phyloP scores from a whole-genome alignment of 2,888 invertebrate genomes.

The Drosophila kanekoi region DNA sequence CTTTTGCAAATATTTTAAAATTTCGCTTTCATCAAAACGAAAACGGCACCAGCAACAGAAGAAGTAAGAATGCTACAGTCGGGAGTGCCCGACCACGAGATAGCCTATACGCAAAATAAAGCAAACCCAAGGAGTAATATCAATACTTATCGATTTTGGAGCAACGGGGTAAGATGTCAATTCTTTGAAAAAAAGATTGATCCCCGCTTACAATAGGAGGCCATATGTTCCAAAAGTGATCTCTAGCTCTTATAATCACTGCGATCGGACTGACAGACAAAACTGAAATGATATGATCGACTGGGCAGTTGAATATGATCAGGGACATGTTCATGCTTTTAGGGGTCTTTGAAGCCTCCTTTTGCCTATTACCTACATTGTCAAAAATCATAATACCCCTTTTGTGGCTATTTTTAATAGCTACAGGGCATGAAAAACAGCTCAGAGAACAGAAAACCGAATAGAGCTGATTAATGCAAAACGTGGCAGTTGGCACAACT shows the following conservation, averaged over 20 bases:
- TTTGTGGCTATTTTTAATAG: not conserved
- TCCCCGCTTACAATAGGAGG: too few species aligned
- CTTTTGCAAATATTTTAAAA: constrained; percentile 22
- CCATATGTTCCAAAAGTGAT: too few species aligned
- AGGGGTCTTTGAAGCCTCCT: not conserved
- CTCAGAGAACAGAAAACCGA: constrained; percentile 16
- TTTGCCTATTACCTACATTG: not conserved
- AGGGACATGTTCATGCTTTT: too few species aligned
- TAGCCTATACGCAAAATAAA: too few species aligned
- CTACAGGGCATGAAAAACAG: not conserved
- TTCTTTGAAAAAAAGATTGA: too few species aligned
- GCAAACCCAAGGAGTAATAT: too few species aligned
- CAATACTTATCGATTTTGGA: too few species aligned
- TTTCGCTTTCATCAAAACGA: constrained; percentile 31
- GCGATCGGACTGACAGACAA: too few species aligned
- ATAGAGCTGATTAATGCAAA: constrained; percentile 74
- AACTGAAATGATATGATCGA: too few species aligned
- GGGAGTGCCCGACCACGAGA: not conserved
- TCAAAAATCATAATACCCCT: not conserved
- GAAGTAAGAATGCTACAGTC: not conserved
- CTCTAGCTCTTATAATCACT: too few species aligned
- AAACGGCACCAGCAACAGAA: constrained; percentile 15
- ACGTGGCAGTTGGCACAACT: constrained; percentile 69
- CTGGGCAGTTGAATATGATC: too few species aligned
- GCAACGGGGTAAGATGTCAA: too few species aligned